Percentiles rank a stretch among this genome's conserved stretches.
These are phyloP conservation scores for Xiphophorus couchianus DNA, from an alignment of 2,113 vertebrate genomes.

Conservation along the genomic window DNA sequence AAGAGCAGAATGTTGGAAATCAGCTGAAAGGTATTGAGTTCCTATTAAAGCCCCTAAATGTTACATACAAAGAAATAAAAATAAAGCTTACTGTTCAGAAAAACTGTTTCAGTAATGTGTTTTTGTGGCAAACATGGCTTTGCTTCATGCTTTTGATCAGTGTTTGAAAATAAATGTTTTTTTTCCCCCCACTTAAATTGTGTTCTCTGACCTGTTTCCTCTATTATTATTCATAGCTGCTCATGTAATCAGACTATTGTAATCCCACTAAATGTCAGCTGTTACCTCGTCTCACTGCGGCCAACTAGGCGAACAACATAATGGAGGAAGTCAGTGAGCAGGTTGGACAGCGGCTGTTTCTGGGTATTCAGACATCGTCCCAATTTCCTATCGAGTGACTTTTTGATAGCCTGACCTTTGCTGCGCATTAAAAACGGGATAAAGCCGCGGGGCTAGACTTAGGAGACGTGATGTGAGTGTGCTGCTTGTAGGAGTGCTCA, in stretches of 20 bases:
- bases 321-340: conserved; percentile 30
- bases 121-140: neutral
- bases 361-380: conserved; percentile 37
- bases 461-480: conserved; percentile 10
- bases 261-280: conserved; percentile 55
- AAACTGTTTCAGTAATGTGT: neutral
- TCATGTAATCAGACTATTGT: conserved; percentile 39
- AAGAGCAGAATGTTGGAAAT: too few relatives aligned
- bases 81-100: neutral
- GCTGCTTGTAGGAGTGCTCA: neutral
- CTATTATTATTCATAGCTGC: conserved; percentile 32
- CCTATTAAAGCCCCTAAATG: neutral
- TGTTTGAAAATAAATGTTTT: neutral
- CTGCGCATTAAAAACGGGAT: conserved; percentile 42
- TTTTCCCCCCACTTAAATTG: neutral
- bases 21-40: neutral
- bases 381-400: conserved; percentile 57
- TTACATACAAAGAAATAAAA: neutral
- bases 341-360: conserved; percentile 14
- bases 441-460: conserved; percentile 50
- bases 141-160: neutral
- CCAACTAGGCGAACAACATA: conserved; percentile 33
- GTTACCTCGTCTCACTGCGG: conserved; percentile 1
- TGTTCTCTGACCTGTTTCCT: conserved; percentile 3
- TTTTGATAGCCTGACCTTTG: conserved; percentile 65